phyloP scores from a whole-genome alignment of 2,888 invertebrate genomes.

The Scaptomyza flava region DNA sequence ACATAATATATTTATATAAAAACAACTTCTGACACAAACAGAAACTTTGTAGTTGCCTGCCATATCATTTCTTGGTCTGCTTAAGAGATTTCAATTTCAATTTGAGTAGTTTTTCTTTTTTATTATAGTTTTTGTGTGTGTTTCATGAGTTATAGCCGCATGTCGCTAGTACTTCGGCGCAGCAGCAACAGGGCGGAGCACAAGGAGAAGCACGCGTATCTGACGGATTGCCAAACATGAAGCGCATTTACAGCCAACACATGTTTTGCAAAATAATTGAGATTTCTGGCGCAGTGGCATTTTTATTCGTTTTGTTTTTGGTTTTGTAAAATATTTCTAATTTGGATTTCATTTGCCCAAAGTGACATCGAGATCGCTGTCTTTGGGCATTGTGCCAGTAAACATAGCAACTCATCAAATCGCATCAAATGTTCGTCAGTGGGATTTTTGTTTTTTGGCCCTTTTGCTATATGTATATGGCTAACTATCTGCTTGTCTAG shows the following conservation, averaged over 20 bases:
- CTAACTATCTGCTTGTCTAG: constrained; percentile 44
- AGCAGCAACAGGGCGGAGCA: background rate
- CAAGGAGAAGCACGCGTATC: constrained; percentile 59
- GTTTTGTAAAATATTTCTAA: constrained; percentile 54
- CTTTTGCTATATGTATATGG: constrained; percentile 33
- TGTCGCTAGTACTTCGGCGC: constrained; percentile 38
- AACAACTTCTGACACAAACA: background rate
- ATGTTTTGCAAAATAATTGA: constrained; percentile 76
- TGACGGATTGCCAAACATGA: constrained; percentile 73
- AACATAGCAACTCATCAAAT: constrained; percentile 41
- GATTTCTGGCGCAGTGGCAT: constrained; percentile 57
- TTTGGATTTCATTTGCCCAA: constrained; percentile 57
- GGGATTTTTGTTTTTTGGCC: constrained; percentile 19
- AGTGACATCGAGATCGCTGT: constrained; percentile 43
- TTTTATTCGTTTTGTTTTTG: constrained; percentile 4
- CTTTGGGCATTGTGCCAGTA: constrained; percentile 62
- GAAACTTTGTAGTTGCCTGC: constrained; percentile 11
- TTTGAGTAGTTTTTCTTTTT: constrained; percentile 10
- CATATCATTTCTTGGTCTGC: constrained; percentile 64
- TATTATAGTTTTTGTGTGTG: background rate
- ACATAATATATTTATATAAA: constrained; percentile 30
- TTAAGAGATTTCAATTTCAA: constrained; percentile 63
- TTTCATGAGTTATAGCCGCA: constrained; percentile 50
- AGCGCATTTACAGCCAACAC: constrained; percentile 67
- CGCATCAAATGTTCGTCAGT: constrained; percentile 42